Percentiles rank a stretch among this genome's conserved stretches.
phyloP scores from a whole-genome alignment of 2,888 invertebrate genomes.

The Drosophila algonquin region DNA sequence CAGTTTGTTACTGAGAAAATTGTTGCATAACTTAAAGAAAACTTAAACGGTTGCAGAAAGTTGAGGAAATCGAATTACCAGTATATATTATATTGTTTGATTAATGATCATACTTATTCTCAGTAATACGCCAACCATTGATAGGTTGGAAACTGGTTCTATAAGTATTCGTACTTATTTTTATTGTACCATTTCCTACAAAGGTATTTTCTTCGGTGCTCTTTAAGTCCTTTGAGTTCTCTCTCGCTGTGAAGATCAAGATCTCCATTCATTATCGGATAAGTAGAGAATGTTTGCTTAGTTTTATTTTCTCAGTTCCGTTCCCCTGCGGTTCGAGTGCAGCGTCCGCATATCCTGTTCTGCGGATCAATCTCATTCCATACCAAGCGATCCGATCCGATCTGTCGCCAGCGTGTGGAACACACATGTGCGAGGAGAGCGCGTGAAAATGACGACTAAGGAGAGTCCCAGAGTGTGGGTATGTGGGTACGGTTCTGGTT shows the following conservation, averaged over 20 bases:
- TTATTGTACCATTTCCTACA: background rate
- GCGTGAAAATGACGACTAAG: slow-evolving; percentile 61
- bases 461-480: slow-evolving; percentile 9
- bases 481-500: background rate
- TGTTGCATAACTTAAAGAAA: slow-evolving; percentile 23
- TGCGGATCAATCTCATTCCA: slow-evolving; percentile 7
- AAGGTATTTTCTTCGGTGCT: background rate
- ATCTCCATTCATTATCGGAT: slow-evolving; percentile 6
- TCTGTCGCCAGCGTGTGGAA: slow-evolving; percentile 63
- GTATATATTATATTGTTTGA: background rate
- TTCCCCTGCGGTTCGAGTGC: slow-evolving; percentile 33
- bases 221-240: too few species aligned
- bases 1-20: slow-evolving; percentile 30
- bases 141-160: too few species aligned
- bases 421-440: slow-evolving; percentile 59
- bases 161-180: too few species aligned
- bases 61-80: background rate
- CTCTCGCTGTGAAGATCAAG: background rate
- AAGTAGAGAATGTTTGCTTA: slow-evolving; percentile 22
- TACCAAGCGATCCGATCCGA: slow-evolving; percentile 27
- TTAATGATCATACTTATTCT: background rate
- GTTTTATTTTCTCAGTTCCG: background rate
- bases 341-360: slow-evolving; percentile 48
- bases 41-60: background rate
- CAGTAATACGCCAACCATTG: too few species aligned